Base-by-base conservation (phyloP, 2,113 vertebrate species). In the Siphamia tubifer region DNA sequence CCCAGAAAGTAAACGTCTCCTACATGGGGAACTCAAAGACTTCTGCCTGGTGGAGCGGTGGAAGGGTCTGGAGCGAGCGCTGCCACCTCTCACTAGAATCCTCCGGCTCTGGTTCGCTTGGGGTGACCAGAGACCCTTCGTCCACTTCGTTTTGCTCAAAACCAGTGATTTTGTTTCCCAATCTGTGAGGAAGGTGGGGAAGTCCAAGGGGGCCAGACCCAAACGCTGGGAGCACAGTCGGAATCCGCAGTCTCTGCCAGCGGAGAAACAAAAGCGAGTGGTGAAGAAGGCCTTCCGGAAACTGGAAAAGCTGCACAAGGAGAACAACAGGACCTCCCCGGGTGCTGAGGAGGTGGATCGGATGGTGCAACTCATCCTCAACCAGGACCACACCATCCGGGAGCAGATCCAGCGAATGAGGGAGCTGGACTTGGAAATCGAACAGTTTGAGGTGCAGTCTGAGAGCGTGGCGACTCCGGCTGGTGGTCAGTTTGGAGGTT, bases 1-100 rank as follows among this genome's bases (percentile, higher is more conserved):
- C 0, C 93, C 93, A 16, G 94, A 94, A 68, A 94, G 93, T 31
- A 94, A 95, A 76, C 88, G 88, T 35, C 89, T 94, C 20, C 92
- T 97, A 11, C 90, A 94, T 34, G 96, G 96, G 20, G 94, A 96
- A 28, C 61, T 92, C 66, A 92, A 87, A 52, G 96, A 98, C 73
- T 99, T 98, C 80, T 97, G 95, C 75, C 94, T 99, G 5, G 76
- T 97, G 1, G 98, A 99, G 83, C 93, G 94, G 67, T 99, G 96
- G 96, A 96, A 94, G 78, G 96, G 95, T 2, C 97, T 96, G 0
- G 96, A 99, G 75, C 81, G 96, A 40, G 94, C 92, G 0, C 79
- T 99, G 73, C 98, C 96, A 7, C 96, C 96, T 0, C 89, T 95
- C 13, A 98, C 96, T 20, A 94, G 96, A 61, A 96, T 99, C 65